Evolutionary conservation across 1,140 invertebrate genomes (phyloP), one percentile per base, ranked within the genome.

Genomic region (Ips typographus): DNA sequence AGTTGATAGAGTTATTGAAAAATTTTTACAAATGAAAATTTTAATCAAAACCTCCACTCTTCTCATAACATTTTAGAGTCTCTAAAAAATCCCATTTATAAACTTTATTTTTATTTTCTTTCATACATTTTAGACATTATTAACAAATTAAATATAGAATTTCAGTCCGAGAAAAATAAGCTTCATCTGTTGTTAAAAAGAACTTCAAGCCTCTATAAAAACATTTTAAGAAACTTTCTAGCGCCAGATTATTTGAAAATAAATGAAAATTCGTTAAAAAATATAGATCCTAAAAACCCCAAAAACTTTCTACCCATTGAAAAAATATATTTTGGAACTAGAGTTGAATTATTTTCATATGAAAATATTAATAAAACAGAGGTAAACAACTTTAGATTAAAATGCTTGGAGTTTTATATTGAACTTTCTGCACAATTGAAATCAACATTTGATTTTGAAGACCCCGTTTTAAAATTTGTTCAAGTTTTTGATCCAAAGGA

Each of bases 51-150:
- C 8, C 6, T 61, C 36, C 40, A 40, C 3, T 58, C 22, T 22
- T 22, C 22, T 58, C 5, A 4, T 58, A 39, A 6, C 6, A 44
- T 65, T 70, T 64, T 53, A 69, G 60, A 7, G 60, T 69, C 3
- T 7, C 41, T 68, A 52, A 68, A 61, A 44, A 70, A 55, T 56
- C 22, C 38, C n/a, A 47, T 70, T 5, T 70, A n/a, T 65, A 65
- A 70, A 39, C 2, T 70, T 3, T 70, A 65, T 64, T 36, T 69
- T 2, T 64, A 56, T 2, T 70, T 70, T 70, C 37, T 70, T 1
- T 8, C 4, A 3, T 70, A 40, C 38, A 55, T 64, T 43, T 44
- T 70, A 4, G 61, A 70, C n/a, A 7, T 65, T 37, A 56, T 70
- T 4, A 56, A 4, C 40, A 70, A 70, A 8, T 4, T 70, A 2